These are phyloP conservation scores for Picus viridis DNA, from an alignment of 2,797 vertebrate genomes.

Conservation along the genomic window DNA sequence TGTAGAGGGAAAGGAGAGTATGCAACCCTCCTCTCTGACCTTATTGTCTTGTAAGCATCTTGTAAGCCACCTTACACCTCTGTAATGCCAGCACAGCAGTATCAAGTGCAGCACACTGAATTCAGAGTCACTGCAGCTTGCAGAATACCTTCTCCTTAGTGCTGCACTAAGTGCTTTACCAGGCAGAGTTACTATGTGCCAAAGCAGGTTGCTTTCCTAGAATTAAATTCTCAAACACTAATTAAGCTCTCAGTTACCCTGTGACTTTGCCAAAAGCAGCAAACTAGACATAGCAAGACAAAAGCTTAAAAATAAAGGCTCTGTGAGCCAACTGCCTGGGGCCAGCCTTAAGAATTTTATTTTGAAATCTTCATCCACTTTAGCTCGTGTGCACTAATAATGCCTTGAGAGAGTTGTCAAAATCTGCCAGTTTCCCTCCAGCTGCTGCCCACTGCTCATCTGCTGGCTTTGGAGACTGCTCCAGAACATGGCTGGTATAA, in stretches of 20 bases:
- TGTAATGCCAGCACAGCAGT: not conserved
- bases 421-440: not conserved
- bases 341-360: not conserved
- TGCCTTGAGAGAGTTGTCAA: not conserved
- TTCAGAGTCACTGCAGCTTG: not conserved
- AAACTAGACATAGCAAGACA: not conserved
- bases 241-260: not conserved
- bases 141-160: not conserved
- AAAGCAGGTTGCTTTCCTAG: not conserved
- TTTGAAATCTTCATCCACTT: not conserved
- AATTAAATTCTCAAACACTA: not conserved
- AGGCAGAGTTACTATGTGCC: not conserved
- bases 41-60: not conserved
- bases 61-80: not conserved
- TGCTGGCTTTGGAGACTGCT: not conserved
- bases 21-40: not conserved
- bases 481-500: no score
- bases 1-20: not conserved
- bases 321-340: not conserved
- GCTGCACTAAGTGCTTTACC: not conserved
- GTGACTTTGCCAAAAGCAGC: not conserved
- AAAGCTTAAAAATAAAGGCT: not conserved
- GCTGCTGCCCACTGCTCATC: rapidly evolving
- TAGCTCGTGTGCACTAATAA: not conserved
- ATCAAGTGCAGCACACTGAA: rapidly evolving